Evolutionary conservation across 1,140 invertebrate genomes (phyloP), one percentile per base, ranked within the genome.

Genomic region (Hylaeus volcanicus): DNA sequence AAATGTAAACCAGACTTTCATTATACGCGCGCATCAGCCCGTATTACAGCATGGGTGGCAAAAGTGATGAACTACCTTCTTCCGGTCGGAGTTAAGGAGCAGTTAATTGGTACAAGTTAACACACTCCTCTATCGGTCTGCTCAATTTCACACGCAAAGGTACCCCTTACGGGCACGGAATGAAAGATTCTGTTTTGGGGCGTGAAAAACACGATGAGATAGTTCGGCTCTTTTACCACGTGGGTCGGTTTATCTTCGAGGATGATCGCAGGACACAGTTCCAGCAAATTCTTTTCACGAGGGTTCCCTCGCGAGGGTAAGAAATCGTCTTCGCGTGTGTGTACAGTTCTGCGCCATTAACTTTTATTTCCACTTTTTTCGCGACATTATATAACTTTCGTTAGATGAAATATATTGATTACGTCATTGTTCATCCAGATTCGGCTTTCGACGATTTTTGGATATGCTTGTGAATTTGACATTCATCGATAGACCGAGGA

Each of bases 171-270:
- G n/a, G 45, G 26, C 70, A n/a, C 71, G 51, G 45, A 66, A 65
- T 53, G 51, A 56, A 79, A 72, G 77, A 73, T 65, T 74, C 71
- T 43, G 48, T 79, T 70, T 74, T 51, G 71, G 71, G 77, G 77
- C 77, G 77, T 74, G 71, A 79, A 79, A 66, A 79, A 79, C 77
- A 79, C 77, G 77, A 79, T 56, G 77, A 79, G 77, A 79, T 79
- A 79, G 77, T 79, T 79, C 77, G 51, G 77, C 70, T 79, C 71
- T 79, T 64, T 79, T 72, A 79, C 77, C 77, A 79, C 71, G 71
- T 74, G 77, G 77, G 71, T 73, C 37, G 71, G 43, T 74, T 79
- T 79, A 79, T 79, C 77, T 74, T 37, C 43, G 15, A 48, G 12
- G 48, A 65, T 41, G 71, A 79, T 79, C 77, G 64, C 43, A 9